Evolutionary conservation across 2,888 invertebrate species (phyloP).

Genomic region (Calameuta idolon): DNA sequence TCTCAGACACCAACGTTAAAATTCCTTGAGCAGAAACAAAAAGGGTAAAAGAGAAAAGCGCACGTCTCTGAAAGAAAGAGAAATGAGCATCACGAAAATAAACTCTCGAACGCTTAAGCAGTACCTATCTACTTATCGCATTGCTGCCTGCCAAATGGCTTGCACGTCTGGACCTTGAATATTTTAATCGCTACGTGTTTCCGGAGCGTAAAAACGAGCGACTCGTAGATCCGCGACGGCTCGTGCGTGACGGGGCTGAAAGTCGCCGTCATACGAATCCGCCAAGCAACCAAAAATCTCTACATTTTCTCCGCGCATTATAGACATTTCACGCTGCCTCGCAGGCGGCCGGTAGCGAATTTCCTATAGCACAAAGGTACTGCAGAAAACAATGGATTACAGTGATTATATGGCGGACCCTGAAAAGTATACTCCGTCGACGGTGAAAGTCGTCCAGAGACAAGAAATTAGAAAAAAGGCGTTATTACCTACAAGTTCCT

Average conservation of each 20-base stretch:
- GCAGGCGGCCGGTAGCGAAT: not conserved
- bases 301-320: not conserved
- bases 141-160: not conserved
- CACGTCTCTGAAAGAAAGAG: not conserved
- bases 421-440: not conserved
- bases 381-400: not conserved
- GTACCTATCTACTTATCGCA: not conserved
- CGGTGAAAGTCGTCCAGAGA: not conserved
- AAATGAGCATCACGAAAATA: not conserved
- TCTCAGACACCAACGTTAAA: not conserved
- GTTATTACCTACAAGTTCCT: not conserved
- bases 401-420: not conserved
- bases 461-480: not conserved
- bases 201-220: not conserved
- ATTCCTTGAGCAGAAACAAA: slow-evolving; percentile 9
- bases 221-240: not conserved
- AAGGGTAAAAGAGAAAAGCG: not conserved
- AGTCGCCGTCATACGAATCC: not conserved
- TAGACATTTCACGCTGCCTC: not conserved
- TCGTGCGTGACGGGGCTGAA: not conserved
- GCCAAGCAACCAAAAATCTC: not conserved
- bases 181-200: not conserved
- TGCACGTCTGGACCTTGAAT: not conserved
- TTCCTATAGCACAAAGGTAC: not conserved
- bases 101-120: not conserved